Conservation (phyloP, 2,888 invertebrate genomes). For the Epiblema foenella region DNA sequence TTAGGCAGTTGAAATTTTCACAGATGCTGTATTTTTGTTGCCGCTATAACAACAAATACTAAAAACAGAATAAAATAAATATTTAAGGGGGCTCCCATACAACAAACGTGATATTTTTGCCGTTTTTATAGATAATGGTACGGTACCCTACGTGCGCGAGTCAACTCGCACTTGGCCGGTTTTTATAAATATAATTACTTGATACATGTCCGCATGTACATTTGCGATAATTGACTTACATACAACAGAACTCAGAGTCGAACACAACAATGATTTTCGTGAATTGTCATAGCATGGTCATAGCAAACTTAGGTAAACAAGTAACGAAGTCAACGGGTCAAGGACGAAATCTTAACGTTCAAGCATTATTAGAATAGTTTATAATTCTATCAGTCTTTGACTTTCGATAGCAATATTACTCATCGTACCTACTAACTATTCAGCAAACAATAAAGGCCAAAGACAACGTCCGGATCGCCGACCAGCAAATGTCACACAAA, state of each 20-base stretch:
- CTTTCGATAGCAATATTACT: conserved; percentile 2
- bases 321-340: conserved; percentile 15
- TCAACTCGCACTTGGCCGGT: too few species aligned
- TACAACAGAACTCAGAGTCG: neutral
- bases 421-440: conserved; percentile 1
- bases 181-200: neutral
- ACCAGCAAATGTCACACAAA: neutral
- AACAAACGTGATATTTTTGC: too few species aligned
- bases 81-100: too few species aligned
- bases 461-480: conserved; percentile 7
- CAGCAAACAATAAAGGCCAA: conserved; percentile 23
- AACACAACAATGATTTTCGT: conserved; percentile 2
- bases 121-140: too few species aligned
- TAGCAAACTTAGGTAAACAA: neutral
- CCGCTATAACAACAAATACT: too few species aligned
- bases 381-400: conserved; percentile 5
- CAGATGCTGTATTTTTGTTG: too few species aligned
- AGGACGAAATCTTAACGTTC: neutral
- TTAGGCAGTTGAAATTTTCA: too few species aligned
- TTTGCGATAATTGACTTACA: too few species aligned
- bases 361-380: neutral
- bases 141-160: too few species aligned
- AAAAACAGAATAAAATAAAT: too few species aligned
- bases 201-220: neutral
- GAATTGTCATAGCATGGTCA: conserved; percentile 14